These are phyloP conservation scores for Promerops cafer DNA, from an alignment of 2,113 vertebrate genomes.

Conservation along the genomic window DNA sequence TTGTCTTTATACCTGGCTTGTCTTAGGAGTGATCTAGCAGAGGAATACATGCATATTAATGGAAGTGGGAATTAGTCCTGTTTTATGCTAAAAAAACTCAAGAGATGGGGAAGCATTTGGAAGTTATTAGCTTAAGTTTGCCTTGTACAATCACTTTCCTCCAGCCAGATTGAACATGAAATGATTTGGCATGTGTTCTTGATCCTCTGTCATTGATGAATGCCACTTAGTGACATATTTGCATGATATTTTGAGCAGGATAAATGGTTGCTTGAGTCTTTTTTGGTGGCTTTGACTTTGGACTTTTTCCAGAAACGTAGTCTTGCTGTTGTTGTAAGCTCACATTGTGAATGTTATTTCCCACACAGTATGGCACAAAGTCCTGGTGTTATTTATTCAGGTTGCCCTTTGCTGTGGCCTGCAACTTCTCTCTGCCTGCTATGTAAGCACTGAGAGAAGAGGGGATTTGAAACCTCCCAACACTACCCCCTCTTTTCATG, in stretches of 20 bases:
- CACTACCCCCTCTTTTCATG: not conserved
- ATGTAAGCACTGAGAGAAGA: not conserved
- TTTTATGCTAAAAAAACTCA: not conserved
- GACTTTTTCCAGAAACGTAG: not conserved
- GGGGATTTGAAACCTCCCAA: not conserved
- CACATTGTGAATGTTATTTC: not conserved
- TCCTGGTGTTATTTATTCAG: not conserved
- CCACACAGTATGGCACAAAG: not conserved
- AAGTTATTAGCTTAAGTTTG: not conserved
- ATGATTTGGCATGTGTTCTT: not conserved
- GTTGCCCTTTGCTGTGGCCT: not conserved
- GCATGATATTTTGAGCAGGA: not conserved
- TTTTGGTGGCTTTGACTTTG: not conserved
- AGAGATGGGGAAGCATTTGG: not conserved
- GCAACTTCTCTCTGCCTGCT: not conserved
- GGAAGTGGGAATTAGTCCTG: not conserved
- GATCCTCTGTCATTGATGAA: not conserved
- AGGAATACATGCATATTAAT: not conserved
- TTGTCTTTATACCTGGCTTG: not conserved
- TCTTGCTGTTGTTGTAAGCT: not conserved
- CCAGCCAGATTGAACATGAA: not conserved
- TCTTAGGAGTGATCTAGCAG: not conserved
- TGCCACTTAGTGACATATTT: not conserved
- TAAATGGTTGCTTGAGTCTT: not conserved
- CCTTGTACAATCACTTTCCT: not conserved